Evolutionary conservation across 2,888 invertebrate genomes (phyloP).

Genomic region (Homarus gammarus): DNA sequence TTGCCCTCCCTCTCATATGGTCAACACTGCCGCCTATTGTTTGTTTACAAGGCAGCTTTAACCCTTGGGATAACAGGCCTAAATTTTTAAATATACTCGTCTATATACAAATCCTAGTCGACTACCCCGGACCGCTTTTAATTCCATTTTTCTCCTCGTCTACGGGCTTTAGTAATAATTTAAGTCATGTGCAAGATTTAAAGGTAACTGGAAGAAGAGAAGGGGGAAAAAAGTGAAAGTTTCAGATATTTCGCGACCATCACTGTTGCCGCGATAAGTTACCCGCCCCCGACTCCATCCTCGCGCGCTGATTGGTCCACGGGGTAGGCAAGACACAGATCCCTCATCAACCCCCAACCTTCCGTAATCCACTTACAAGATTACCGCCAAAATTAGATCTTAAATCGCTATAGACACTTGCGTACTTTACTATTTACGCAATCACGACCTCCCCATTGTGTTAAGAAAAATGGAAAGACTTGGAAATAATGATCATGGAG

Average conservation of each 20-base stretch:
- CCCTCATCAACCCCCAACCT: not conserved
- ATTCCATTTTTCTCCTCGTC: no score
- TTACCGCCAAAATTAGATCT: not conserved
- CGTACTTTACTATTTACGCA: not conserved
- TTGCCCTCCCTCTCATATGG: no score
- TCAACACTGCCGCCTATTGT: no score
- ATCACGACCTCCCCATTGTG: not conserved
- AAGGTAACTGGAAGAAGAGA: no score
- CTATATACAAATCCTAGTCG: no score
- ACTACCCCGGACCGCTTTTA: no score
- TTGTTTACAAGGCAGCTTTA: no score
- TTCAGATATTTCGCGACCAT: not conserved
- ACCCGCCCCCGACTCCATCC: slow-evolving; percentile 15
- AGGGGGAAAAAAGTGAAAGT: no score
- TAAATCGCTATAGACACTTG: not conserved
- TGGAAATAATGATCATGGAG: not conserved
- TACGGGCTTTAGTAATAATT: no score
- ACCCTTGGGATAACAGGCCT: no score
- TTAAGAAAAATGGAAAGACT: not conserved
- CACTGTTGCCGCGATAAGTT: not conserved
- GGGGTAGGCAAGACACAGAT: not conserved
- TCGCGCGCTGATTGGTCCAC: slow-evolving; percentile 33
- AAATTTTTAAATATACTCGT: no score
- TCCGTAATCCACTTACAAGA: not conserved
- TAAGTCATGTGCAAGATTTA: no score